phyloP scores from a whole-genome alignment of 2,888 invertebrate genomes.

The Arge pagana region DNA sequence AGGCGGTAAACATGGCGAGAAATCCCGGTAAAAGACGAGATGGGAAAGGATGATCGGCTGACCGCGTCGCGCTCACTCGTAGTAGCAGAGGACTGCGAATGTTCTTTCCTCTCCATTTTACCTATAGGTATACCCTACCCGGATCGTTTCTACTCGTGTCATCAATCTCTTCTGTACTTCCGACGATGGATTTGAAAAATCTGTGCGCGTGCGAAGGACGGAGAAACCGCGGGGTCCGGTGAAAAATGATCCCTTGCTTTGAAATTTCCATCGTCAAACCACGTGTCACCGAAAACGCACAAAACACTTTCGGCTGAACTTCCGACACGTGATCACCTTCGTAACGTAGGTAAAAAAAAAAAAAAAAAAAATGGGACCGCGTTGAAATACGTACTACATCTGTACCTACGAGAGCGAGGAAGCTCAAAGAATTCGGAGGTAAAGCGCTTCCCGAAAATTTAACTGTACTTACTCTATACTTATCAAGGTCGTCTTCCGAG shows the following conservation, averaged over 20 bases:
- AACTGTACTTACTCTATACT: too few relatives aligned
- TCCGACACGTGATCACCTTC: too few relatives aligned
- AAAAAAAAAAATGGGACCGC: too few relatives aligned
- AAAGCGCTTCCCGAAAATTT: not conserved
- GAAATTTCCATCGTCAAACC: constrained; percentile 3
- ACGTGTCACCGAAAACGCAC: not conserved
- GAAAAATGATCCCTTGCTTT: constrained; percentile 11
- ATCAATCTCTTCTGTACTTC: constrained; percentile 33
- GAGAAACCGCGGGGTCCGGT: not conserved
- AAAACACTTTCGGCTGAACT: not conserved
- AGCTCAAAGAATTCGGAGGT: not conserved
- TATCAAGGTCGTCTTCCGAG: too few relatives aligned
- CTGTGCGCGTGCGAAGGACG: constrained; percentile 13
- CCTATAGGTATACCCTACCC: not conserved
- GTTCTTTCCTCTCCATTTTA: too few relatives aligned
- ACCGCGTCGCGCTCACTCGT: too few relatives aligned
- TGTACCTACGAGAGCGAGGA: not conserved
- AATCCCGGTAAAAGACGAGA: too few relatives aligned
- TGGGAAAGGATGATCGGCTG: too few relatives aligned
- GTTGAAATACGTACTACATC: not conserved
- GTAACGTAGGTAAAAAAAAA: too few relatives aligned
- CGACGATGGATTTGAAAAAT: constrained; percentile 24
- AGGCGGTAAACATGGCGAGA: too few relatives aligned
- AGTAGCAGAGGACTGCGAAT: too few relatives aligned
- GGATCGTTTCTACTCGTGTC: not conserved